Evolutionary conservation across 2,888 invertebrate species (phyloP), one percentile per base, ranked within the genome.

Genomic region (Perizoma affinitatum): DNA sequence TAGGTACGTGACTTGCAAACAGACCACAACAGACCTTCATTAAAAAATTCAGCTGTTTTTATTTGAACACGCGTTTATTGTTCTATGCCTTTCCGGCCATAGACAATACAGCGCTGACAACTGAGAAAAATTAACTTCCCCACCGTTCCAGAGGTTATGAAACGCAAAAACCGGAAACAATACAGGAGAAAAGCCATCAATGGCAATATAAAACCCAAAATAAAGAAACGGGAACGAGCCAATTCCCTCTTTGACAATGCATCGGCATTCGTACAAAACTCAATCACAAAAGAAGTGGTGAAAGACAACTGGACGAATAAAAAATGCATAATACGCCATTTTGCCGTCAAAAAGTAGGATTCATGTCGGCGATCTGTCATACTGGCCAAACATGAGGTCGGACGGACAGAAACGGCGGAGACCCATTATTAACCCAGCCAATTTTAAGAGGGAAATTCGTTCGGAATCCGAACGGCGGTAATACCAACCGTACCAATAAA

Each of bases 351-450:
- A 87, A 84, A 87, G 87, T 85, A 84, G 87, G 87, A 85, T 88
- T 84, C 87, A 87, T 82, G 89, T 87, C 84, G 84, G 83, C 88
- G 86, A 88, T 89, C 90, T 91, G 92, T 91, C 91, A 91, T 90
- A 89, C 90, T 88, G 89, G 86, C 86, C 90, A 87, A 90, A 91
- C 87, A 84, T 80, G 84, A 83, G 84, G 78, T 75, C 74, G 72
- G 66, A 57, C 70, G 70, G 66, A 55, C 64, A 46, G 51, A 42
- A 48, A 54, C 49, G 60, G 51, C 54, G 54, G 56, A 55, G 54
- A 61, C 35, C 55, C 59, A 54, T 48, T 54, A 61, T 58, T 55
- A 22, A 53, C 59, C 52, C 57, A 60, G 11, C 74, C 79, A 83
- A 80, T 84, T 81, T 77, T 80, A 82, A 79, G 78, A 83, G 79